Percentiles rank a stretch among this genome's conserved stretches.
These are phyloP conservation scores for Schizopygopsis malacanthus DNA, from an alignment of 2,797 vertebrate genomes.

Conservation along the genomic window DNA sequence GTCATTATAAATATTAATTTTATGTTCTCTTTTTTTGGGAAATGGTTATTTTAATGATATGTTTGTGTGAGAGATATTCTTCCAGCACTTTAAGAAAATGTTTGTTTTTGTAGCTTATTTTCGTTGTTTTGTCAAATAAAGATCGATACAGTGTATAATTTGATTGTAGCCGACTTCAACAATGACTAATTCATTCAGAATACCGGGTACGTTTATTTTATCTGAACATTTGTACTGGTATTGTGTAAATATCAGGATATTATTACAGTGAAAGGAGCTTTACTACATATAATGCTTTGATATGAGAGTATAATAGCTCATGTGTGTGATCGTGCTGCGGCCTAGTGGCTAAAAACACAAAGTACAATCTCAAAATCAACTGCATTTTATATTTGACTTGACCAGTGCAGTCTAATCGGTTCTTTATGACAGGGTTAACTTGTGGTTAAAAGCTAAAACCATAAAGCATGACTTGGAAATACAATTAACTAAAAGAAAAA, in stretches of 20 bases:
- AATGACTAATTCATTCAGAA: neutral
- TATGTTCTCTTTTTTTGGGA: neutral
- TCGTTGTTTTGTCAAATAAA: conserved; percentile 54
- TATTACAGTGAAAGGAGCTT: neutral
- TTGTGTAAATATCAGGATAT: neutral
- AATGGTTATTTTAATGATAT: conserved; percentile 27
- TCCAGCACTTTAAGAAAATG: conserved; percentile 54
- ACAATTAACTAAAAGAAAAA: neutral
- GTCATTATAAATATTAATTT: conserved; percentile 10
- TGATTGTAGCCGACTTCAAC: neutral
- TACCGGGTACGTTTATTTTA: neutral
- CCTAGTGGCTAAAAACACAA: conserved; percentile 1
- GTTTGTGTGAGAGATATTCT: conserved; percentile 43
- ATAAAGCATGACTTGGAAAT: neutral
- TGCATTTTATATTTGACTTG: neutral
- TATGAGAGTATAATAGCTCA: neutral
- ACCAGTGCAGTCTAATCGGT: neutral
- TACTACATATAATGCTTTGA: neutral
- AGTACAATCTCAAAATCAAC: neutral
- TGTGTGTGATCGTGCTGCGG: neutral
- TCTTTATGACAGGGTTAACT: neutral
- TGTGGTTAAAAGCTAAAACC: neutral
- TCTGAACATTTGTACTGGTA: neutral
- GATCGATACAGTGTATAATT: conserved; percentile 16
- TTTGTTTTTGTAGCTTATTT: conserved; percentile 41